phyloP scores from a whole-genome alignment of 1,140 invertebrate species.

The Drosophila lowei region DNA sequence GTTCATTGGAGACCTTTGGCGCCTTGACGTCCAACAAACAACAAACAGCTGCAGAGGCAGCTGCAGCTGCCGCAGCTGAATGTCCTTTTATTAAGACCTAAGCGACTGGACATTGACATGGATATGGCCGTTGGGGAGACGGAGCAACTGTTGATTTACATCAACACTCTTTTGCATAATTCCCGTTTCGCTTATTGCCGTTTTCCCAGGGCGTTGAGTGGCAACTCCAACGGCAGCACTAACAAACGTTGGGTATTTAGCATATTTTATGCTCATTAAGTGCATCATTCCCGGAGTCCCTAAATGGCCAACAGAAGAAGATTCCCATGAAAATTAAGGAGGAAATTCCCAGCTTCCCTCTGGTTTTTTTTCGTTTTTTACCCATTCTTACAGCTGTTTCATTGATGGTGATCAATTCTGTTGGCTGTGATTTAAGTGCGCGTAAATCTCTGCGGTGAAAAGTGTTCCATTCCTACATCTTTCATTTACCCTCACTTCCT shows the following conservation, averaged over 20 bases:
- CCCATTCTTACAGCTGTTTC: conserved; percentile 4
- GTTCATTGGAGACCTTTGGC: too few relatives aligned
- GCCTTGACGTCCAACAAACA: too few relatives aligned
- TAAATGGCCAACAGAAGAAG: conserved; percentile 37
- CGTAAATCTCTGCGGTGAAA: conserved; percentile 74
- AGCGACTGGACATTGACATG: conserved; percentile 13
- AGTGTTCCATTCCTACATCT: conserved; percentile 37
- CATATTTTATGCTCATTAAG: conserved; percentile 69
- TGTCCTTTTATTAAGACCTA: too few relatives aligned
- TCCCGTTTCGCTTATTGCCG: conserved; percentile 18
- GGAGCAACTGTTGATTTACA: conserved; percentile 38
- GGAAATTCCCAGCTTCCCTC: neutral
- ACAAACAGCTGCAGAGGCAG: too few relatives aligned
- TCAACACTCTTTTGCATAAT: conserved; percentile 56
- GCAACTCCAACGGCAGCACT: neutral
- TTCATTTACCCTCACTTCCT: neutral
- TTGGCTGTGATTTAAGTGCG: conserved; percentile 72
- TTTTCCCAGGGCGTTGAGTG: neutral
- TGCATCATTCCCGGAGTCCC: conserved; percentile 39
- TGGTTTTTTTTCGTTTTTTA: neutral
- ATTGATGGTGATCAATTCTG: conserved; percentile 72
- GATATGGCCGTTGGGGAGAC: conserved; percentile 26
- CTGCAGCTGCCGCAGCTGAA: too few relatives aligned
- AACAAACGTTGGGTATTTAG: conserved; percentile 49
- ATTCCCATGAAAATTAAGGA: neutral